Evolutionary conservation across 2,888 invertebrate genomes (phyloP).

Genomic region (Microctonus hyperodae): DNA sequence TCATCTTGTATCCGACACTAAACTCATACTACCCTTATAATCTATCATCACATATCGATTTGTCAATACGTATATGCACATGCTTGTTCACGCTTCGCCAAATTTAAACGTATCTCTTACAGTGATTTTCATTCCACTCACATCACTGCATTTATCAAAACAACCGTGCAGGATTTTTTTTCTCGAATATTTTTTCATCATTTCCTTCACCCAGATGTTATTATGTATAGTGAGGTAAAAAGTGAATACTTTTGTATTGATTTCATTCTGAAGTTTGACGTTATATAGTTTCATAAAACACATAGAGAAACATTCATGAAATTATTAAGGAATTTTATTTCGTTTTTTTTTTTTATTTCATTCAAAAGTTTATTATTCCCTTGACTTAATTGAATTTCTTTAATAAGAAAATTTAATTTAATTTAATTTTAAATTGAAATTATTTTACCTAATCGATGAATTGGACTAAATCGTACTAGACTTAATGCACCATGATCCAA

Average conservation of each 20-base stretch:
- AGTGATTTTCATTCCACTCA: neutral
- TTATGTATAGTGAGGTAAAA: too few species aligned
- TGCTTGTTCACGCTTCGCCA: neutral
- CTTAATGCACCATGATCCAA: conserved; percentile 84
- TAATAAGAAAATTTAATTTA: neutral
- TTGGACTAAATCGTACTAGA: conserved; percentile 78
- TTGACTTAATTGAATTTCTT: too few species aligned
- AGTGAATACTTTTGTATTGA: too few species aligned
- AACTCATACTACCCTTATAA: neutral
- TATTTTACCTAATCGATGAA: conserved; percentile 72
- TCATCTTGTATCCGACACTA: neutral
- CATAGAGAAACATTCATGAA: too few species aligned
- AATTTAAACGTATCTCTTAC: neutral
- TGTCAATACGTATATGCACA: neutral
- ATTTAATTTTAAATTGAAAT: neutral
- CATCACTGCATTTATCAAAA: neutral
- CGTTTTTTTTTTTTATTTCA: too few species aligned
- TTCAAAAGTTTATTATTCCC: too few species aligned
- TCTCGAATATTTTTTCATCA: neutral
- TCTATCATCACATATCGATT: conserved; percentile 1
- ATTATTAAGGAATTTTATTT: too few species aligned
- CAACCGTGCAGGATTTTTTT: neutral
- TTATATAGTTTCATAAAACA: too few species aligned
- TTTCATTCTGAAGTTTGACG: too few species aligned
- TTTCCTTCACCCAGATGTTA: too few species aligned